phyloP scores from a whole-genome alignment of 2,888 invertebrate genomes.

The Suillia variegata region DNA sequence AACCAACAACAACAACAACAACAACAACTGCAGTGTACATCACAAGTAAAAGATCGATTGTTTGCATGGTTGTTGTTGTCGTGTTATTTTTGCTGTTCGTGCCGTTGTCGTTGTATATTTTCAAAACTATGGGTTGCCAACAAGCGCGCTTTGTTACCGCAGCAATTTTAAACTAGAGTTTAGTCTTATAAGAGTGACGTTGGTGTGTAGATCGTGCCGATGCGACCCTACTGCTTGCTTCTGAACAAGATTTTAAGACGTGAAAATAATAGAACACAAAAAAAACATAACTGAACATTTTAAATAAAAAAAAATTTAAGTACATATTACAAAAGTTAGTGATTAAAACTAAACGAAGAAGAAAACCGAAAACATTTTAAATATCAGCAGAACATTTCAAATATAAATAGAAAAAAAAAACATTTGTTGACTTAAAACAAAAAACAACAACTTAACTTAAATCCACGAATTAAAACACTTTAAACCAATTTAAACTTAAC shows the following conservation, averaged over 20 bases:
- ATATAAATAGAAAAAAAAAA: neutral
- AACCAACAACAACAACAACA: constrained; percentile 15
- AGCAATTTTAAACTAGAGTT: constrained; percentile 48
- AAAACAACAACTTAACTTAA: too few relatives aligned
- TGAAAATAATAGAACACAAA: neutral
- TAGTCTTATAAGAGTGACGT: constrained; percentile 57
- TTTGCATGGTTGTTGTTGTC: constrained; percentile 13
- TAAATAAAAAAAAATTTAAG: constrained; percentile 4
- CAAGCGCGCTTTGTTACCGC: constrained; percentile 40
- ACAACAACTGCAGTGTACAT: too few relatives aligned
- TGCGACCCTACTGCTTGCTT: constrained; percentile 10
- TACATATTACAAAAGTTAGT: neutral
- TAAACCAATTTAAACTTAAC: too few relatives aligned
- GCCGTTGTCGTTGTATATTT: constrained; percentile 15
- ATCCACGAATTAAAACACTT: too few relatives aligned
- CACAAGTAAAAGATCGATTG: constrained; percentile 21
- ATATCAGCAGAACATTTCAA: neutral
- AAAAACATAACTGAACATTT: constrained; percentile 13
- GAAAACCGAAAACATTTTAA: neutral
- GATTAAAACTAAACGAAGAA: neutral
- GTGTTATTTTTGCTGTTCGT: constrained; percentile 10
- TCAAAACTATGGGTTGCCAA: constrained; percentile 32
- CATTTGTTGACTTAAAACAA: neutral
- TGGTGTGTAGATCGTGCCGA: constrained; percentile 44
- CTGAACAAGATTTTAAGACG: neutral